Conservation (phyloP, 2,888 invertebrate genomes). For the Eueremaeus valkanovi region DNA sequence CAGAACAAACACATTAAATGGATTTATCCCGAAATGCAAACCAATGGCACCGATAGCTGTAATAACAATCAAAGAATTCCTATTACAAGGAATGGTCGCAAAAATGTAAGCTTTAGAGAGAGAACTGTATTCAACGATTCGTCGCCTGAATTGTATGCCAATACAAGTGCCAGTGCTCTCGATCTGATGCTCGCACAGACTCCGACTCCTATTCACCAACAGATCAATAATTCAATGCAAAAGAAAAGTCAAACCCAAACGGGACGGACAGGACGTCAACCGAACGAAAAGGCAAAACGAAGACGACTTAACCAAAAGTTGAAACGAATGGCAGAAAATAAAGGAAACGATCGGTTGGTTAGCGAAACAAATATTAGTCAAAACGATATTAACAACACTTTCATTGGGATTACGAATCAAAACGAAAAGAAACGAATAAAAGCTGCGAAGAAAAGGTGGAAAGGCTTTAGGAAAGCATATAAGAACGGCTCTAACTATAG, state of each 20-base stretch:
- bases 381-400: not conserved
- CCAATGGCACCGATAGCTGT: slow-evolving; percentile 6
- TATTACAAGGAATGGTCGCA: not conserved
- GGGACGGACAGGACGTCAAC: not conserved
- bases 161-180: slow-evolving; percentile 2
- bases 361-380: not conserved
- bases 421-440: not conserved
- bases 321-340: not conserved
- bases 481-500: not conserved
- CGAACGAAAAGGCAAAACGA: slow-evolving; percentile 19
- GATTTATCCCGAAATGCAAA: slow-evolving; percentile 5
- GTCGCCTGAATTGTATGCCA: not conserved
- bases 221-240: slow-evolving; percentile 27
- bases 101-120: no score
- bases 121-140: slow-evolving; percentile 5
- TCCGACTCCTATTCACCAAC: slow-evolving; percentile 5
- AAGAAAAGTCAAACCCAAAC: not conserved
- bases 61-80: not conserved
- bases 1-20: slow-evolving; percentile 31
- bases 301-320: not conserved
- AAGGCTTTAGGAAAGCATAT: not conserved
- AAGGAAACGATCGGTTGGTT: not conserved
- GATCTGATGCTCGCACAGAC: slow-evolving; percentile 7
- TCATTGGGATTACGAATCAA: not conserved
- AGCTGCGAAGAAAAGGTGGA: not conserved